A percentile compares a stretch with the other conserved stretches of the same genome.
Evolutionary conservation across 2,797 vertebrate species (phyloP).

Genomic region (Pempheris klunzingeri): DNA sequence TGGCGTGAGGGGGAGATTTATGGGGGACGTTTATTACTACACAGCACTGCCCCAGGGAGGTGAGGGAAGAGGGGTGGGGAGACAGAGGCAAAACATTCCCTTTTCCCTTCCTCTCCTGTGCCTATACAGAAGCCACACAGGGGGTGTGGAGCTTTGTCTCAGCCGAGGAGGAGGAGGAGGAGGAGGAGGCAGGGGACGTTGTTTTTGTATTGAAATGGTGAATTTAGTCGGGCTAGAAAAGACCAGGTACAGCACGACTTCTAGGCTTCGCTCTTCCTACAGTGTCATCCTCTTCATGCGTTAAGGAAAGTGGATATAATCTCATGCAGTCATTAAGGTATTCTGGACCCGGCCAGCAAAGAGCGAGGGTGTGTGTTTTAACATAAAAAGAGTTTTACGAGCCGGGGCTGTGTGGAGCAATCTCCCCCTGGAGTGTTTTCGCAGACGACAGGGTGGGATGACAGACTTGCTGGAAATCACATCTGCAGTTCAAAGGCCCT

Average conservation of each 20-base stretch:
- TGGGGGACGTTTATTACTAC: constrained; percentile 84
- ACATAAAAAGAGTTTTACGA: constrained; percentile 79
- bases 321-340: constrained; percentile 19
- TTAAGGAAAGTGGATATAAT: constrained; percentile 11
- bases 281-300: not conserved
- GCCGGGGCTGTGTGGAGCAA: constrained; percentile 63
- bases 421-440: constrained; percentile 76
- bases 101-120: constrained; percentile 73
- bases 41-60: constrained; percentile 78
- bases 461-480: constrained; percentile 75
- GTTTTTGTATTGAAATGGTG: constrained; percentile 51
- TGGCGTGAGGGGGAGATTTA: constrained; percentile 82
- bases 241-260: constrained; percentile 7
- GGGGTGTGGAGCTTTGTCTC: constrained; percentile 72
- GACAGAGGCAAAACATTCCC: constrained; percentile 78
- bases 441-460: constrained; percentile 74
- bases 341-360: constrained; percentile 42
- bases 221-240: constrained; percentile 25
- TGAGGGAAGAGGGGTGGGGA: constrained; percentile 67
- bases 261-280: not conserved
- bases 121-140: constrained; percentile 72
- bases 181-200: constrained; percentile 54
- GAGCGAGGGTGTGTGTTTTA: constrained; percentile 64
- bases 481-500: constrained; percentile 79
- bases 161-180: constrained; percentile 38